Percentiles rank a stretch among this genome's conserved stretches.
phyloP scores from a whole-genome alignment of 2,888 invertebrate genomes.

The Tenthredo livida region DNA sequence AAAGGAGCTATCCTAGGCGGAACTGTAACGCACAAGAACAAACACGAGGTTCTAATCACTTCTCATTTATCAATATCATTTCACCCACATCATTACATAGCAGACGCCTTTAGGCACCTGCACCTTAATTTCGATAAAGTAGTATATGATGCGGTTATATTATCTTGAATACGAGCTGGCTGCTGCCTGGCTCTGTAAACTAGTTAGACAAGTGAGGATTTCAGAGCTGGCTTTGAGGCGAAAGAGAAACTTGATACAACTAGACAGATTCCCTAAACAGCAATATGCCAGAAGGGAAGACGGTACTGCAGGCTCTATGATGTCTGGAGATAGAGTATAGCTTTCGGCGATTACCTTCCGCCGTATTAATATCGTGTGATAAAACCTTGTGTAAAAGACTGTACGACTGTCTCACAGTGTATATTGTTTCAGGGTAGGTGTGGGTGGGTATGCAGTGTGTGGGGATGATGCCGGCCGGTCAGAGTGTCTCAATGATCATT shows the following conservation, averaged over 20 bases:
- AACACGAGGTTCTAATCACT: constrained; percentile 41
- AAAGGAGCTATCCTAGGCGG: constrained; percentile 95
- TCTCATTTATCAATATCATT: background rate
- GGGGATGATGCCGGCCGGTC: constrained; percentile 31
- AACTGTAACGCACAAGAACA: constrained; percentile 80
- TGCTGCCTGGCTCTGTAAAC: constrained; percentile 6
- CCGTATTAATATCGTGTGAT: background rate
- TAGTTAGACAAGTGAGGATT: constrained; percentile 32
- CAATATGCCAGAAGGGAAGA: constrained; percentile 17
- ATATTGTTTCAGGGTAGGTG: background rate
- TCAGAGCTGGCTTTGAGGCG: constrained; percentile 27
- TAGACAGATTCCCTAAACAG: constrained; percentile 43
- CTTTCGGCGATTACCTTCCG: constrained; percentile 35
- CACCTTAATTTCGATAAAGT: background rate
- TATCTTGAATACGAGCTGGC: background rate
- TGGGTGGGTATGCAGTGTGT: background rate
- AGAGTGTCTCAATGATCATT: constrained; percentile 9
- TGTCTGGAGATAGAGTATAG: constrained; percentile 23
- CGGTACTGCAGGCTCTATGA: background rate
- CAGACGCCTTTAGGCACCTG: background rate
- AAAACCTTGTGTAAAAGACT: constrained; percentile 33
- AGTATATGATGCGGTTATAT: background rate
- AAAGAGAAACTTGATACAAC: constrained; percentile 48
- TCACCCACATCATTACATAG: too few relatives aligned
- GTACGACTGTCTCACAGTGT: constrained; percentile 26